Evolutionary conservation across 2,888 invertebrate genomes (phyloP).

Genomic region (Drosophila mercatorum): DNA sequence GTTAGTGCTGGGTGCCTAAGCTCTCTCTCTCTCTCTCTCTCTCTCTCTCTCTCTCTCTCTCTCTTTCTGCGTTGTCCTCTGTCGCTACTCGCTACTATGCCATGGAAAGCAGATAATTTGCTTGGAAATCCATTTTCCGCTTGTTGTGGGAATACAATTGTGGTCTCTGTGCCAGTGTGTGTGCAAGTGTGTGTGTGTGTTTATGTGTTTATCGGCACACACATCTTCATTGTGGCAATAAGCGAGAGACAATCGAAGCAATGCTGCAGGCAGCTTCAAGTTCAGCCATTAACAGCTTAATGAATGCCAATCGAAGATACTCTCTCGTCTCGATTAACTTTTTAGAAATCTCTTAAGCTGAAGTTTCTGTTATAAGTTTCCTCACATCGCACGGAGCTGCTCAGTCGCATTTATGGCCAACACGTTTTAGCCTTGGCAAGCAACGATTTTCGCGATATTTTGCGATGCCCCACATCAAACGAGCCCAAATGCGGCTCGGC

Average conservation of each 20-base stretch:
- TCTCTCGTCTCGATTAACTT: no score
- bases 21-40: constrained; percentile 2
- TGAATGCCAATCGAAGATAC: not conserved
- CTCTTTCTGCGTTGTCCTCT: constrained; percentile 21
- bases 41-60: not conserved
- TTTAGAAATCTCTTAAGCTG: not conserved
- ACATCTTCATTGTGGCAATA: constrained; percentile 50
- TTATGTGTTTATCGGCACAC: constrained; percentile 2
- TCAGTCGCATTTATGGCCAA: constrained; percentile 27
- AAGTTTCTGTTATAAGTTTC: not conserved
- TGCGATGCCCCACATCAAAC: constrained; percentile 39
- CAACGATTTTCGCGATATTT: constrained; percentile 30
- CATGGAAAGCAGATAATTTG: constrained; percentile 74
- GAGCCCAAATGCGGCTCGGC: constrained; percentile 42
- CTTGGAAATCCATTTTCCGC: constrained; percentile 81
- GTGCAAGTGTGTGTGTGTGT: constrained; percentile 6
- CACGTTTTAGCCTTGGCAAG: constrained; percentile 1
- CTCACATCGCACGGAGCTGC: not conserved
- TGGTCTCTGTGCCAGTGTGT: constrained; percentile 1
- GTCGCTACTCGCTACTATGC: not conserved
- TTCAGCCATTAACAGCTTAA: not conserved
- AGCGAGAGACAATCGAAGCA: constrained; percentile 29
- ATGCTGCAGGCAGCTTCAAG: constrained; percentile 20
- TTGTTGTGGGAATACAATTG: constrained; percentile 54
- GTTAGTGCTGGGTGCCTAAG: constrained; percentile 25